Conservation (phyloP, 2,113 vertebrate species). For the Panthera tigris region DNA sequence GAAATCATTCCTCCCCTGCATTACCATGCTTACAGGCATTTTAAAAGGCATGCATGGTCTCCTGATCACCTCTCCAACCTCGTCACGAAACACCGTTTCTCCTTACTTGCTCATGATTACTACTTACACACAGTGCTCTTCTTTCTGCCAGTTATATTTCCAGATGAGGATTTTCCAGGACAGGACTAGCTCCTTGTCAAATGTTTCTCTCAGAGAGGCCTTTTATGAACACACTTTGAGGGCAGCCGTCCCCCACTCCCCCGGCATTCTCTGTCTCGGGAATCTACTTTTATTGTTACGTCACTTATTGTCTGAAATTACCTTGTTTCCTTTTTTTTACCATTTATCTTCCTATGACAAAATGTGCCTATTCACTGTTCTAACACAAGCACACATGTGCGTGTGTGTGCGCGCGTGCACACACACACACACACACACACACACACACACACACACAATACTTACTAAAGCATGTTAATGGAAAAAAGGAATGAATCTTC, state of each 20-base stretch:
- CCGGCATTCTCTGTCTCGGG: not conserved
- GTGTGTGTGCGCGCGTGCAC: accelerated
- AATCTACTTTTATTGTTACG: not conserved
- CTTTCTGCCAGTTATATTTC: not conserved
- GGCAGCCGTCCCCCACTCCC: not conserved
- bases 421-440: not conserved
- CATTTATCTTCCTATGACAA: not conserved
- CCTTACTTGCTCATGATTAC: not conserved
- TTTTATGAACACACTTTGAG: not conserved
- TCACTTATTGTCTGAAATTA: not conserved
- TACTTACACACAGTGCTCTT: not conserved
- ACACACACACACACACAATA: not conserved
- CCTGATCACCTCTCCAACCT: not conserved
- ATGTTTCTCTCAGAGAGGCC: not conserved
- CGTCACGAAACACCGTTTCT: not conserved
- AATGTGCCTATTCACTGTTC: not conserved
- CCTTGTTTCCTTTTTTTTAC: not conserved
- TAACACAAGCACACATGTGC: not conserved
- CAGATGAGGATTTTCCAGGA: not conserved
- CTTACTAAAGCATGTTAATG: not conserved
- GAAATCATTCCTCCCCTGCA: not conserved
- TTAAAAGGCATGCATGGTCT: not conserved
- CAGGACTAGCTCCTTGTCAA: not conserved
- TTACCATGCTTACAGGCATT: not conserved
- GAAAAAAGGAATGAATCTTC: not conserved